These are phyloP conservation scores for Clanis bilineata DNA, from an alignment of 2,888 invertebrate species.

Conservation along the genomic window DNA sequence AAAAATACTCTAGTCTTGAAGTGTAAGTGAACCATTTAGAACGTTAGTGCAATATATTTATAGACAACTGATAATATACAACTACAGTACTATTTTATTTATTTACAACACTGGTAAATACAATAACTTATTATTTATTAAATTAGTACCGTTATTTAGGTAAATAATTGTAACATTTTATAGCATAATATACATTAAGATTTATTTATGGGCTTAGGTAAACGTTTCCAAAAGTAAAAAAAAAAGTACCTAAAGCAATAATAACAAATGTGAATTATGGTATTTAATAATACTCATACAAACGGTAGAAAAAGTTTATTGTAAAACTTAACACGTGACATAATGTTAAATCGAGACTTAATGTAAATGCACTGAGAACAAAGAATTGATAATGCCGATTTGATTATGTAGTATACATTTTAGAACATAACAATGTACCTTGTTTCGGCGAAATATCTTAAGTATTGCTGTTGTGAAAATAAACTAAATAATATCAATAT, in stretches of 20 bases:
- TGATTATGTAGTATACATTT: conserved; percentile 26
- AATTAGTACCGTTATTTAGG: background rate
- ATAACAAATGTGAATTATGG: conserved; percentile 39
- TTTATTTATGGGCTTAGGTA: conserved; percentile 14
- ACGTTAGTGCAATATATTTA: conserved; percentile 69
- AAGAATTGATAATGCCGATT: conserved; percentile 52
- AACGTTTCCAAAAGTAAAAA: conserved; percentile 11
- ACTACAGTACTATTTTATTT: conserved; percentile 47
- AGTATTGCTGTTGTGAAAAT: conserved; percentile 20
- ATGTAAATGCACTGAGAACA: conserved; percentile 49
- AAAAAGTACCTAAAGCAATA: conserved; percentile 45
- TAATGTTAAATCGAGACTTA: conserved; percentile 31
- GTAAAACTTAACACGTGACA: conserved; percentile 39
- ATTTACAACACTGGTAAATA: conserved; percentile 19
- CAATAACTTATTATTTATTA: conserved; percentile 14
- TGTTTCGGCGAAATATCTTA: conserved; percentile 1
- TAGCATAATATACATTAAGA: background rate
- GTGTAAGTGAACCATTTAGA: conserved; percentile 35
- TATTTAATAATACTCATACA: conserved; percentile 51
- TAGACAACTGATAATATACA: conserved; percentile 50
- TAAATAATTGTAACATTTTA: background rate
- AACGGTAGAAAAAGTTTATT: conserved; percentile 49
- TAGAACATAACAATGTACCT: background rate
- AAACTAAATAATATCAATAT: conserved; percentile 6
- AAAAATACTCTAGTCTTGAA: conserved; percentile 47